Evolutionary conservation across 2,113 vertebrate genomes (phyloP).

Genomic region (Brevimyrus niger): DNA sequence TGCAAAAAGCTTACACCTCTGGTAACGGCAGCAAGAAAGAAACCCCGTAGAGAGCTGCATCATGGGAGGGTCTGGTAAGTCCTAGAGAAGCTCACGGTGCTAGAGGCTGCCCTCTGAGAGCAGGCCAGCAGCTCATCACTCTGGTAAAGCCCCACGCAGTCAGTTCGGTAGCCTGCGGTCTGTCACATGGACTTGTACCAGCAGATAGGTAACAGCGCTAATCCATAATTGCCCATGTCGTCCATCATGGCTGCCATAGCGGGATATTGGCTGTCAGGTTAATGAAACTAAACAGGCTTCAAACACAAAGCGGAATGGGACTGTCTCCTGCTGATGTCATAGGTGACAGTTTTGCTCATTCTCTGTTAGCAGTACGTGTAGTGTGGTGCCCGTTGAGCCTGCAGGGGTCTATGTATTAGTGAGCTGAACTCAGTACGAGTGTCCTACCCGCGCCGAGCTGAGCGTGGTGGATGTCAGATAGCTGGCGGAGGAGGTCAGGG

Average conservation of each 20-base stretch:
- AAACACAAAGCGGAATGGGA: neutral
- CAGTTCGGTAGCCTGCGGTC: neutral
- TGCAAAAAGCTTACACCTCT: neutral
- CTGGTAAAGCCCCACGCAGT: neutral
- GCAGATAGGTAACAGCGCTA: neutral
- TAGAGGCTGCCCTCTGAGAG: neutral
- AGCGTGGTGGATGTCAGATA: conserved; percentile 88
- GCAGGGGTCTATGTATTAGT: neutral
- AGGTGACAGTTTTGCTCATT: neutral
- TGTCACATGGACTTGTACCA: neutral
- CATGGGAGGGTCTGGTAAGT: neutral
- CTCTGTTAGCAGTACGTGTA: neutral
- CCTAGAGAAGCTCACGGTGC: neutral
- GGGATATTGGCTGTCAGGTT: neutral
- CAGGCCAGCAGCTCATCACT: neutral
- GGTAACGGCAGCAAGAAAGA: too few species aligned
- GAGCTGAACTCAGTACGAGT: neutral
- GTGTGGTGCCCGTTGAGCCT: neutral
- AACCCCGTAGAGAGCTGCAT: too few species aligned
- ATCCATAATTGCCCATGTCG: neutral
- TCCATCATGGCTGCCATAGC: neutral
- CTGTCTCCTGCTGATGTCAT: neutral
- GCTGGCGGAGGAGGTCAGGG: conserved; percentile 80
- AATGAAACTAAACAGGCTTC: neutral
- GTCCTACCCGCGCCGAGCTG: conserved; percentile 86